These are phyloP conservation scores for Dipus sagitta DNA, from an alignment of 2,797 vertebrate species.

Conservation along the genomic window DNA sequence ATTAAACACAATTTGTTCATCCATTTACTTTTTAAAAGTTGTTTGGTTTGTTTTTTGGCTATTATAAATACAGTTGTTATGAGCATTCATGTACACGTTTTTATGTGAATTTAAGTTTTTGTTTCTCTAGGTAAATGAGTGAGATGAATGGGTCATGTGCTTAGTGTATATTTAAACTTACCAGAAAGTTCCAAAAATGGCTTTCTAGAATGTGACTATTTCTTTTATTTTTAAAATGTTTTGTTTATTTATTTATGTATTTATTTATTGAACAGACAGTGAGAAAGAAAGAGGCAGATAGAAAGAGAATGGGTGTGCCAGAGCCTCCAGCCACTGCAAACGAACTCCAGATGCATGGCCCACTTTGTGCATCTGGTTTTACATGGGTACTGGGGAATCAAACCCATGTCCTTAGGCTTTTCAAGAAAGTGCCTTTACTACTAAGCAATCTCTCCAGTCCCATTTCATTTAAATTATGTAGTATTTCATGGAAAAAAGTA, in stretches of 20 bases:
- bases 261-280: too few relatives aligned
- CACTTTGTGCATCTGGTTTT: too few relatives aligned
- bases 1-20: background rate
- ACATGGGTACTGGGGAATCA: too few relatives aligned
- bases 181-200: conserved; percentile 12
- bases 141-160: background rate
- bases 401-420: too few relatives aligned
- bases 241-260: too few relatives aligned
- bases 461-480: conserved; percentile 65
- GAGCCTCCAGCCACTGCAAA: too few relatives aligned
- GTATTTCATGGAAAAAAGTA: background rate
- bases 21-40: background rate
- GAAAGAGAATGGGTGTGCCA: too few relatives aligned
- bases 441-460: too few relatives aligned
- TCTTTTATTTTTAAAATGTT: too few relatives aligned
- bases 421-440: background rate
- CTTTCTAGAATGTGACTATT: too few relatives aligned
- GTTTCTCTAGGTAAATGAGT: conserved; percentile 55
- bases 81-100: conserved; percentile 1
- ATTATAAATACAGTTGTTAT: conserved; percentile 18
- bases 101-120: conserved; percentile 5
- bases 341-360: too few relatives aligned
- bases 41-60: conserved; percentile 1
- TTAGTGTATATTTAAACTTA: conserved; percentile 33
- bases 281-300: too few relatives aligned